Evolutionary conservation across 2,888 invertebrate species (phyloP).

Genomic region (Geophilus truncorum): DNA sequence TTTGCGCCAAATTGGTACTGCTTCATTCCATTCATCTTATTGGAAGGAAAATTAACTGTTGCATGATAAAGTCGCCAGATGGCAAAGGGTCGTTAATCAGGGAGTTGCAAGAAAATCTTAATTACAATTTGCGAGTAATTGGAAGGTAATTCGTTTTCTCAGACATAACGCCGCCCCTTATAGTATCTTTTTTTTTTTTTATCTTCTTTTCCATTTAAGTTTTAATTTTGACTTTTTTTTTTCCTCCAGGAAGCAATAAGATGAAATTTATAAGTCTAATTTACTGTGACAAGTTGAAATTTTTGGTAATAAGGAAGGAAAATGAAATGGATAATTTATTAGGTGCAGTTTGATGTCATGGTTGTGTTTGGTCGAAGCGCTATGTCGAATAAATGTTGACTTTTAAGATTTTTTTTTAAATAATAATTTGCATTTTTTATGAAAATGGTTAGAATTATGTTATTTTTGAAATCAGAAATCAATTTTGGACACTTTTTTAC

Average conservation of each 20-base stretch:
- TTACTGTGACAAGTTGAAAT: neutral
- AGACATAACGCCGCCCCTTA: neutral
- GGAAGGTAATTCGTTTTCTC: neutral
- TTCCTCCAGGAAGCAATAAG: neutral
- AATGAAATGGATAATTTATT: neutral
- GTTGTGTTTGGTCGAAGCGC: too few species aligned
- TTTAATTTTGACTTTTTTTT: neutral
- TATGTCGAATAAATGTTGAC: too few species aligned
- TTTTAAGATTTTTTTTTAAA: too few species aligned
- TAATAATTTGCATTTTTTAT: too few species aligned
- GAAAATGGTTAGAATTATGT: too few species aligned
- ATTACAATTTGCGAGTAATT: conserved; percentile 10
- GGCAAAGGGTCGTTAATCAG: conserved; percentile 4
- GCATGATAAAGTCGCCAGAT: neutral
- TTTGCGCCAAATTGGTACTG: neutral
- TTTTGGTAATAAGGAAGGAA: neutral
- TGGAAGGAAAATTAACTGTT: conserved; percentile 4
- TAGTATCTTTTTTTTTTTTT: neutral
- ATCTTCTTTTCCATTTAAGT: neutral
- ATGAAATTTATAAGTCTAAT: neutral
- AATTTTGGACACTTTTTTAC: too few species aligned
- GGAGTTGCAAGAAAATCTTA: neutral
- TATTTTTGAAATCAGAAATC: too few species aligned
- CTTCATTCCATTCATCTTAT: neutral
- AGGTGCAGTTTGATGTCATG: too few species aligned